phyloP scores from a whole-genome alignment of 30 jellyfish, hydroid and myxozoan species.

The Rhopilema esculentum region DNA sequence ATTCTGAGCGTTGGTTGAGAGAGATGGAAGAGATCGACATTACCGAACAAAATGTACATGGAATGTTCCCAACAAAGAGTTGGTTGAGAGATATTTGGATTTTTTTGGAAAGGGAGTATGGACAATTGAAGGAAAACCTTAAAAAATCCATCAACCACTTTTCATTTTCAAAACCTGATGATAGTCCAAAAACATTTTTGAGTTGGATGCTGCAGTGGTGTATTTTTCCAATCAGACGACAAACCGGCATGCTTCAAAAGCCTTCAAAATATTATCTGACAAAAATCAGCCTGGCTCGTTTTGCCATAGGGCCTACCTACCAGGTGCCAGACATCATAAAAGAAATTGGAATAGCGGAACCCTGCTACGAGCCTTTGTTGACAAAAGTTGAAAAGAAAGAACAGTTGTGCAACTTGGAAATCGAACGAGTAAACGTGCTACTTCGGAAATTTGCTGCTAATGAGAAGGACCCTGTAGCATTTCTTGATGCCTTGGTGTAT shows the following conservation, averaged over 20 bases:
- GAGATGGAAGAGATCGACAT: conserved; percentile 19
- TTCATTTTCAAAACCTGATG: background rate
- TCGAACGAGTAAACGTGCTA: background rate
- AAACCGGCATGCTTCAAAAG: too few species aligned
- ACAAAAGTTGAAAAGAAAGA: background rate
- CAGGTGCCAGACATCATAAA: background rate
- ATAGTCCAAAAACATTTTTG: conserved; percentile 1
- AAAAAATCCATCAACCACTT: background rate
- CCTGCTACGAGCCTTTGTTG: background rate
- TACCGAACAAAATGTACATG: background rate
- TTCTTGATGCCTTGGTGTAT: conserved; percentile 17
- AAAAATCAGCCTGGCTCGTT: conserved; percentile 16
- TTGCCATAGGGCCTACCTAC: background rate
- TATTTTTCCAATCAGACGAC: conserved; percentile 33
- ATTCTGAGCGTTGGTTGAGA: background rate
- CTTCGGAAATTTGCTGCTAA: background rate
- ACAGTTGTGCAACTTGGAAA: background rate
- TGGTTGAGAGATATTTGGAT: conserved; percentile 22
- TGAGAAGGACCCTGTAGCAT: background rate
- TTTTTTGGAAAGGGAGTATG: background rate
- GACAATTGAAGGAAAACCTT: background rate
- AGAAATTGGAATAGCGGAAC: conserved; percentile 32
- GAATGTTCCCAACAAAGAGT: background rate
- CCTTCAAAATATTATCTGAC: background rate
- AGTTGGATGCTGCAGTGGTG: conserved; percentile 35